These are phyloP conservation scores for Harpagus bidentatus DNA, from an alignment of 2,113 vertebrate species.

Conservation along the genomic window DNA sequence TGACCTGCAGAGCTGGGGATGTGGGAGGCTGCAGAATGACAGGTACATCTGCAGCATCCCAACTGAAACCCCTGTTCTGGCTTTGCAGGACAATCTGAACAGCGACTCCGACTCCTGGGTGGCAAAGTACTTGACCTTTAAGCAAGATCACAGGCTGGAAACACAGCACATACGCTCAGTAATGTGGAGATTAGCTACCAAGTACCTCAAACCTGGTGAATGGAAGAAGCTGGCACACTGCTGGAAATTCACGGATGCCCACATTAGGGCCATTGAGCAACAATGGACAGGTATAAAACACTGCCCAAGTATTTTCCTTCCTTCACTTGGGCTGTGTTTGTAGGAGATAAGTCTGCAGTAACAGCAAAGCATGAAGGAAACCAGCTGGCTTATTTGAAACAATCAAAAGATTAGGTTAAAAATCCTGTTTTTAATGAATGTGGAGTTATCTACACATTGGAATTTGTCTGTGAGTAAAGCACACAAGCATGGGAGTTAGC, in stretches of 20 bases:
- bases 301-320: background rate
- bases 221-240: conserved; percentile 86
- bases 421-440: background rate
- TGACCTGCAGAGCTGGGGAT: background rate
- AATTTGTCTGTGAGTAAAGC: background rate
- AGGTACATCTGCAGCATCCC: background rate
- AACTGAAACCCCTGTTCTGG: background rate
- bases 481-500: background rate
- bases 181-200: conserved; percentile 85
- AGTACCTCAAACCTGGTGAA: conserved; percentile 77
- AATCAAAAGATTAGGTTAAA: background rate
- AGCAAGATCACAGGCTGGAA: conserved; percentile 83
- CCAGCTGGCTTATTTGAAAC: background rate
- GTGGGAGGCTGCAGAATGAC: background rate
- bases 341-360: background rate
- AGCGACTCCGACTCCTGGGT: conserved; percentile 61
- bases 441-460: background rate
- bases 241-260: conserved; percentile 87
- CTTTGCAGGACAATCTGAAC: conserved; percentile 73
- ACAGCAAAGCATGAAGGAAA: background rate
- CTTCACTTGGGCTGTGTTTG: background rate
- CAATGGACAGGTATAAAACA: conserved; percentile 86
- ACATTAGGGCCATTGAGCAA: conserved; percentile 84
- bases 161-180: conserved; percentile 83
- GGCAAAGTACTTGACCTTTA: conserved; percentile 79